Conservation (phyloP, 2,113 vertebrate species). For the Perca fluviatilis region DNA sequence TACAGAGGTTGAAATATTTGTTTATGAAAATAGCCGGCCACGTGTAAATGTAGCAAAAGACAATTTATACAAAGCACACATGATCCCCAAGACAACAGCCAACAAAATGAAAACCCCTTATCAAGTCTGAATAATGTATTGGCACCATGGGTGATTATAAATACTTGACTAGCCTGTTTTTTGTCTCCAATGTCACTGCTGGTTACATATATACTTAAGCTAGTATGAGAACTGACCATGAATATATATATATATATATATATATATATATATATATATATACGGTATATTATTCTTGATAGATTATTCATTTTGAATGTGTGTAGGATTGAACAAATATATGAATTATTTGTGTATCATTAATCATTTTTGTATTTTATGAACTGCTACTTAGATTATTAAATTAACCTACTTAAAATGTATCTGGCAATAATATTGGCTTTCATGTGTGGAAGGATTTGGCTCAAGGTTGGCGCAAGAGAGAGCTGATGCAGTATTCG, state of each 20-base stretch:
- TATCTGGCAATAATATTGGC: not conserved
- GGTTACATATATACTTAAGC: not conserved
- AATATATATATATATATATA: not conserved
- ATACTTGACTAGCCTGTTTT: not conserved
- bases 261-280: no score
- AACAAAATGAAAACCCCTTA: slow-evolving; percentile 16
- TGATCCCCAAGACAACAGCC: slow-evolving; percentile 20
- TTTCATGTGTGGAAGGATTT: slow-evolving; percentile 3
- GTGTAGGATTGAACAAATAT: not conserved
- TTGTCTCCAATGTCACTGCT: not conserved
- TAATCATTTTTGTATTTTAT: not conserved
- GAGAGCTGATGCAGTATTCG: not conserved
- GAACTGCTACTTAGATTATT: not conserved
- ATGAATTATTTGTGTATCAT: not conserved
- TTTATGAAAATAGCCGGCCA: no score
- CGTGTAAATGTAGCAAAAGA: no score
- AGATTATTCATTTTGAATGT: not conserved
- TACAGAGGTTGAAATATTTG: no score
- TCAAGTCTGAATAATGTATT: slow-evolving; percentile 27
- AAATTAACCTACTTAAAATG: not conserved
- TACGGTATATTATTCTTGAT: not conserved
- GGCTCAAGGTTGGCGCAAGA: not conserved
- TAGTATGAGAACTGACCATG: not conserved
- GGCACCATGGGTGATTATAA: slow-evolving; percentile 2
- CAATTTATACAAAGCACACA: slow-evolving; percentile 10